Conservation (phyloP, 2,113 vertebrate species). For the Dipodomys ordii region DNA sequence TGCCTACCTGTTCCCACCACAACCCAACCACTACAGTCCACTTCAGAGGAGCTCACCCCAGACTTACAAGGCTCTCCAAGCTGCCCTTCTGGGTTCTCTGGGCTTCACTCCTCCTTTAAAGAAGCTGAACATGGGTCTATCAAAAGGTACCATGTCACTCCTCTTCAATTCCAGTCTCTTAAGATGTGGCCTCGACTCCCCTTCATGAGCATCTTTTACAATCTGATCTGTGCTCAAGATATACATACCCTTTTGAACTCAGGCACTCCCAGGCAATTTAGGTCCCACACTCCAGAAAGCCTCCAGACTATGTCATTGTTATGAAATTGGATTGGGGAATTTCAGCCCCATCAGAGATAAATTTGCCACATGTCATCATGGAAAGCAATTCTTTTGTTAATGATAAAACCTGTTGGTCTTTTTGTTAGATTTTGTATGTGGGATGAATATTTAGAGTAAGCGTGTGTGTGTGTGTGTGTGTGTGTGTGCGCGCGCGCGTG, state of each 20-base stretch:
- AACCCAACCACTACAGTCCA: too few relatives aligned
- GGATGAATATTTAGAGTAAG: background rate
- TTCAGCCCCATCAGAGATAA: background rate
- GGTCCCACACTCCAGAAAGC: background rate
- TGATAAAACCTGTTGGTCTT: constrained; percentile 15
- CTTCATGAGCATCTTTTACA: constrained; percentile 2
- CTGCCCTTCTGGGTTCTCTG: background rate
- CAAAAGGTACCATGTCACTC: background rate
- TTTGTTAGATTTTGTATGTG: background rate
- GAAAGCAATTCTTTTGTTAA: constrained; percentile 44
- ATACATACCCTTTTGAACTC: background rate
- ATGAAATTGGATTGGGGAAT: background rate
- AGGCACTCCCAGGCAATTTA: background rate
- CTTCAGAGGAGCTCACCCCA: background rate
- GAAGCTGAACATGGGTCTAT: background rate
- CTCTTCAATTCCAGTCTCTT: background rate
- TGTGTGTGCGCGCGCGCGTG: too few relatives aligned
- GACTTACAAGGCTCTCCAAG: background rate
- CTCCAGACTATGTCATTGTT: background rate
- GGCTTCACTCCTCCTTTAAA: background rate
- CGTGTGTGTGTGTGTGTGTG: too few relatives aligned
- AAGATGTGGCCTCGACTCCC: background rate
- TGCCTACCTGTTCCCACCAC: too few relatives aligned
- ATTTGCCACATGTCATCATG: background rate
- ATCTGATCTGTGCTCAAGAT: background rate